Evolutionary conservation across 2,797 vertebrate species (phyloP).

Genomic region (Sebastes itinus): DNA sequence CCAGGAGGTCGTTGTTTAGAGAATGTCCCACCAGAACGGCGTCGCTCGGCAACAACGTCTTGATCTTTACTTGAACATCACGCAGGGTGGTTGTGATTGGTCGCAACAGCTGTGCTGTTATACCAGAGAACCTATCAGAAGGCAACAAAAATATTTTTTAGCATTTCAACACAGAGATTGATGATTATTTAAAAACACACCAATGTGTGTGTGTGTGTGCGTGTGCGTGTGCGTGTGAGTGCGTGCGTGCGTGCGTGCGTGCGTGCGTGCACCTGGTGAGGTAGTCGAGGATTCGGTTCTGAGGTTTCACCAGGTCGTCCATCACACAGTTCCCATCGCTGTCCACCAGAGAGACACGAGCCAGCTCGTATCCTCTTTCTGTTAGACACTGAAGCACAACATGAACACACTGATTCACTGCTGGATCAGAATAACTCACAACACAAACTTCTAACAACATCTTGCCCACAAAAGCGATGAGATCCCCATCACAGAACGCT

Average conservation of each 20-base stretch:
- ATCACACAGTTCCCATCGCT: slow-evolving; percentile 84
- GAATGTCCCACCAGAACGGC: slow-evolving; percentile 93
- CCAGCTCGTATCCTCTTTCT: slow-evolving; percentile 82
- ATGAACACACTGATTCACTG: background rate
- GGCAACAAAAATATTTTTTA: background rate
- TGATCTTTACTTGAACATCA: slow-evolving; percentile 84
- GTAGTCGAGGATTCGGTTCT: slow-evolving; percentile 82
- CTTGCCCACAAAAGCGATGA: background rate
- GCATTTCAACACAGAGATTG: background rate
- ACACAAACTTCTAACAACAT: background rate
- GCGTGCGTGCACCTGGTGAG: slow-evolving; percentile 81
- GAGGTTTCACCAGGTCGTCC: slow-evolving; percentile 89
- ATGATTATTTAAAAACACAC: background rate
- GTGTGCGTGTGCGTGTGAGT: background rate
- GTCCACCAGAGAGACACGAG: slow-evolving; percentile 88
- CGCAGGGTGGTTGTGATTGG: slow-evolving; percentile 84
- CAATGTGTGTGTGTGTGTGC: background rate
- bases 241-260: no score
- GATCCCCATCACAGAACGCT: background rate
- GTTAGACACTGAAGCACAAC: slow-evolving; percentile 85
- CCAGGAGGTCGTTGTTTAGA: slow-evolving; percentile 86
- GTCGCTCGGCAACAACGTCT: slow-evolving; percentile 82
- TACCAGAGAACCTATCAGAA: slow-evolving; percentile 87
- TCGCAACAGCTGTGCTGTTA: slow-evolving; percentile 85
- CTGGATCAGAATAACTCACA: background rate